These are phyloP conservation scores for Scopus umbretta DNA, from an alignment of 2,113 vertebrate species.

Conservation along the genomic window DNA sequence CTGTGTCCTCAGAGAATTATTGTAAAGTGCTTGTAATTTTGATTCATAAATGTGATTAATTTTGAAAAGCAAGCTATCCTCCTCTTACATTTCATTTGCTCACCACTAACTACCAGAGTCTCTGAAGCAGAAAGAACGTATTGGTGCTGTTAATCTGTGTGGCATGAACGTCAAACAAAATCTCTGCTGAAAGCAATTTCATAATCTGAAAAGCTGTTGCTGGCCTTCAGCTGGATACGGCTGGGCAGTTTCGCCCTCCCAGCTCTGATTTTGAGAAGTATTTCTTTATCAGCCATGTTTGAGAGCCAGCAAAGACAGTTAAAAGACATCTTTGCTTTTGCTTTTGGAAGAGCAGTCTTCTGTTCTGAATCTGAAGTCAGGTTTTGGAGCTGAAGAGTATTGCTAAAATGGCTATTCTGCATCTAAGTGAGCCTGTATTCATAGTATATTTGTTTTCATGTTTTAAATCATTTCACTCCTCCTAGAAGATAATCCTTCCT, in stretches of 20 bases:
- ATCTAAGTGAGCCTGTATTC: background rate
- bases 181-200: constrained; percentile 46
- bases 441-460: background rate
- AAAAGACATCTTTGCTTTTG: background rate
- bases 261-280: constrained; percentile 6
- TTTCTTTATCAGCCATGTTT: background rate
- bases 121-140: background rate
- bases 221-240: background rate
- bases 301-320: background rate
- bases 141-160: constrained; percentile 31
- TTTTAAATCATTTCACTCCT: background rate
- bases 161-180: constrained; percentile 47
- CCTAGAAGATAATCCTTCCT: background rate
- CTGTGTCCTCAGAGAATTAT: background rate
- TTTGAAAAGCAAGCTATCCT: background rate
- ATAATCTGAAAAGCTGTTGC: constrained; percentile 62
- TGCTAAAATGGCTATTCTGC: background rate
- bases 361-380: background rate
- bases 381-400: background rate
- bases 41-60: background rate
- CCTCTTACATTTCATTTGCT: background rate
- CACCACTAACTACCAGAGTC: background rate
- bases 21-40: background rate
- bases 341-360: background rate
- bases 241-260: background rate